A percentile compares a stretch with the other conserved stretches of the same genome.
Conservation (phyloP, 2,888 invertebrate species). For the Phaedon cochleariae region DNA sequence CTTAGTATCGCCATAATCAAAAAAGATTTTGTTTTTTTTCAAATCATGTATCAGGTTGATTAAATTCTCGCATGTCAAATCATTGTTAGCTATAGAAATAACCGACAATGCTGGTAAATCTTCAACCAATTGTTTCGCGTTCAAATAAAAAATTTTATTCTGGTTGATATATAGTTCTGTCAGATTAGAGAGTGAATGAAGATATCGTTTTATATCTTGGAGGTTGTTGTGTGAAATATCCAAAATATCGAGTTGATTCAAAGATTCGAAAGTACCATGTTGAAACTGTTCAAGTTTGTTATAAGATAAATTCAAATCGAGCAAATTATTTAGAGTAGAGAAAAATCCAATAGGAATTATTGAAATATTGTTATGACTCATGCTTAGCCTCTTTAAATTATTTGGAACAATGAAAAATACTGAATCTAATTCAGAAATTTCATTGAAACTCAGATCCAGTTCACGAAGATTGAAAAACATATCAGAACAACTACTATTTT, state of each 20-base stretch:
- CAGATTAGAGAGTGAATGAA: conserved; percentile 18
- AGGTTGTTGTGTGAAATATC: conserved; percentile 24
- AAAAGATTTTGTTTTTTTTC: background rate
- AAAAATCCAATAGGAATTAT: conserved; percentile 17
- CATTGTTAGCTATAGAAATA: conserved; percentile 19
- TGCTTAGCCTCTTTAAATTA: background rate
- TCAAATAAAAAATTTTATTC: conserved; percentile 15
- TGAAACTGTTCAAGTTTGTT: conserved; percentile 18
- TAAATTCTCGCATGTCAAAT: conserved; percentile 19
- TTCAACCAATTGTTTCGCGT: conserved; percentile 8
- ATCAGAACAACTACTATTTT: background rate
- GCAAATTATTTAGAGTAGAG: conserved; percentile 8
- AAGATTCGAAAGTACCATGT: conserved; percentile 26
- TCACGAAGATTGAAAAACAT: background rate
- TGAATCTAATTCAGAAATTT: background rate
- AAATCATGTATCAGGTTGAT: conserved; percentile 5
- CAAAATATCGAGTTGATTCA: conserved; percentile 15
- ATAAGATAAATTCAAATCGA: conserved; percentile 23
- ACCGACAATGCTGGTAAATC: background rate
- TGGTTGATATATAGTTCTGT: conserved; percentile 18
- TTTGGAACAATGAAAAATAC: background rate
- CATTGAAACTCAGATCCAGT: conserved; percentile 4
- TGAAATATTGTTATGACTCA: conserved; percentile 26
- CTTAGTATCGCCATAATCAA: conserved; percentile 3
- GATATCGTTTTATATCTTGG: conserved; percentile 8